A percentile compares a stretch with the other conserved stretches of the same genome.
These are phyloP conservation scores for Pangasius mekongensis DNA, from an alignment of 2,797 vertebrate genomes.

Conservation along the genomic window DNA sequence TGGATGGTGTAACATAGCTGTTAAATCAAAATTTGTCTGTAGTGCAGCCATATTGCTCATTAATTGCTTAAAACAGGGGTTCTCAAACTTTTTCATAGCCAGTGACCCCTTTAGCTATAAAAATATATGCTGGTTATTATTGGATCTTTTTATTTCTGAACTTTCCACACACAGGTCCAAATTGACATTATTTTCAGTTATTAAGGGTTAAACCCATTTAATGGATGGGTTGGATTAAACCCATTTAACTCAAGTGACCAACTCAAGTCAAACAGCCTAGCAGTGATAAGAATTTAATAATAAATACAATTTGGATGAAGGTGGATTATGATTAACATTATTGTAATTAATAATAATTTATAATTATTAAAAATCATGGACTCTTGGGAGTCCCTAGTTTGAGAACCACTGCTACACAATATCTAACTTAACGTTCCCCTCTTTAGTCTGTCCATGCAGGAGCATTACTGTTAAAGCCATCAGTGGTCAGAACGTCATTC, in stretches of 20 bases:
- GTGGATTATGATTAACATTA: background rate
- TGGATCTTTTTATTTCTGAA: background rate
- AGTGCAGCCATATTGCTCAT: background rate
- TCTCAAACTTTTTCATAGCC: background rate
- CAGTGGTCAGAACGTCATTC: slow-evolving; percentile 66
- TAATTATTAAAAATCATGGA: background rate
- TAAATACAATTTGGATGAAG: background rate
- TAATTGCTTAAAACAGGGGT: background rate
- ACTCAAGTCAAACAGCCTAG: background rate
- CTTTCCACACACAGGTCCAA: background rate
- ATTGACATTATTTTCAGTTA: background rate
- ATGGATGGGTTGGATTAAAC: background rate
- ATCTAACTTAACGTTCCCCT: background rate
- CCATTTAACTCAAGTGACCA: background rate
- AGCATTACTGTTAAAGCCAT: background rate
- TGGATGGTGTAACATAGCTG: background rate
- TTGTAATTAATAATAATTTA: background rate
- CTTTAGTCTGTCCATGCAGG: slow-evolving; percentile 45
- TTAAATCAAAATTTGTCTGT: background rate
- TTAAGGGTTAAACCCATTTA: background rate
- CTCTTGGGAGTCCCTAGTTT: background rate
- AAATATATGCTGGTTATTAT: background rate
- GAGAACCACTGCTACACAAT: background rate
- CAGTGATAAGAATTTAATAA: background rate
- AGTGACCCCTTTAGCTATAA: background rate